Percentiles rank a stretch among this genome's conserved stretches.
These are phyloP conservation scores for Sigmodon hispidus DNA, from an alignment of 2,113 vertebrate species.

Conservation along the genomic window DNA sequence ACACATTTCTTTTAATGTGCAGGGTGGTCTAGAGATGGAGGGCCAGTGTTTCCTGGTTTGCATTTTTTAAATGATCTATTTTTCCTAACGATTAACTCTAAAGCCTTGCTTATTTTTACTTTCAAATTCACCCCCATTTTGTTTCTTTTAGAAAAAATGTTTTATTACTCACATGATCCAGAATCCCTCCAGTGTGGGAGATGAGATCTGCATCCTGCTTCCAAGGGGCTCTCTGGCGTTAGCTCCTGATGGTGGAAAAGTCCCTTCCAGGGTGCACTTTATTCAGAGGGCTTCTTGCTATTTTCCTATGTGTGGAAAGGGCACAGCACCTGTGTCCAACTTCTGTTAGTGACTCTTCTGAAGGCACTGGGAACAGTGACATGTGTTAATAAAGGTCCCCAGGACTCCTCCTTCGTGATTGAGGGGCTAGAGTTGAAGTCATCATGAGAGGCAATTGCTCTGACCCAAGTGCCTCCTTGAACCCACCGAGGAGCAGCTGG, in stretches of 20 bases:
- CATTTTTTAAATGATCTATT: conserved; percentile 41
- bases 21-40: not conserved
- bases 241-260: not conserved
- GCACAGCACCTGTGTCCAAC: not conserved
- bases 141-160: not conserved
- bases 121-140: not conserved
- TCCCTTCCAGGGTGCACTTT: not conserved
- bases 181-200: not conserved
- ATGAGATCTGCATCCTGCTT: not conserved
- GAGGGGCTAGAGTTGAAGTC: not conserved
- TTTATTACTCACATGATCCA: conserved; percentile 9
- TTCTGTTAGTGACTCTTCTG: not conserved
- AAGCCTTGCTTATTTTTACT: not conserved
- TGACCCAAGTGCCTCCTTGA: not conserved
- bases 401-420: not conserved
- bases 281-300: not conserved
- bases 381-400: not conserved
- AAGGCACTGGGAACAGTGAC: not conserved
- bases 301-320: not conserved
- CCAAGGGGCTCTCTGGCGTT: not conserved
- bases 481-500: not conserved
- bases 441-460: not conserved
- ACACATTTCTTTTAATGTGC: not conserved
- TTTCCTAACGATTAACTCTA: conserved; percentile 11
- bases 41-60: not conserved